Conservation (phyloP, 2,888 invertebrate species). For the Thecocarcelia acutangulata region DNA sequence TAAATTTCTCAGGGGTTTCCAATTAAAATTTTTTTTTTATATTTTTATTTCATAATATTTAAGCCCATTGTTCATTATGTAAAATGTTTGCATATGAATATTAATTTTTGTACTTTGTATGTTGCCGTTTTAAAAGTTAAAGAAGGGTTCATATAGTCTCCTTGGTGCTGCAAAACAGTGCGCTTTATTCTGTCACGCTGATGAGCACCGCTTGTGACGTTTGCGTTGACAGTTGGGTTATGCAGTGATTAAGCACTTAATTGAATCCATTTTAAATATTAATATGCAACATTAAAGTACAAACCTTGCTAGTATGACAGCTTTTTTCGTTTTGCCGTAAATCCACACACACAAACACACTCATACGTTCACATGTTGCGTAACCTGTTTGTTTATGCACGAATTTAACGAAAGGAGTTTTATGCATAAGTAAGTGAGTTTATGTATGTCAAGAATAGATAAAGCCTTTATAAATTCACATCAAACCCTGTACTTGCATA, state of each 20-base stretch:
- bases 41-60: too few species aligned
- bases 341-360: not conserved
- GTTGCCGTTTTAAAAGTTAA: not conserved
- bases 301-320: slow-evolving; percentile 24
- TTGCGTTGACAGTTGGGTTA: slow-evolving; percentile 66
- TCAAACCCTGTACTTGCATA: not conserved
- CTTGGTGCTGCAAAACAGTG: slow-evolving; percentile 13
- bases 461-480: slow-evolving; percentile 38
- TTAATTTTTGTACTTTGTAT: too few species aligned
- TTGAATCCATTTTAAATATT: slow-evolving; percentile 74
- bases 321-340: not conserved
- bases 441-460: slow-evolving; percentile 59
- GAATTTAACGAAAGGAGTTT: slow-evolving; percentile 28
- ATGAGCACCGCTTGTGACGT: slow-evolving; percentile 60
- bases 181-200: slow-evolving; percentile 34
- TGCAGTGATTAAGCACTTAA: slow-evolving; percentile 78
- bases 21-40: too few species aligned
- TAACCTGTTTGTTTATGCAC: slow-evolving; percentile 12
- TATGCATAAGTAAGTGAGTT: slow-evolving; percentile 25
- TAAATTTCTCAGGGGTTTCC: too few species aligned
- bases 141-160: not conserved
- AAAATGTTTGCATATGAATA: not conserved
- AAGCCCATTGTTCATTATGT: too few species aligned
- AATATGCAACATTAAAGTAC: slow-evolving; percentile 26
- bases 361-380: not conserved